These are phyloP conservation scores for Gymnoscopelus braueri DNA, from an alignment of 2,797 vertebrate species.

Conservation along the genomic window DNA sequence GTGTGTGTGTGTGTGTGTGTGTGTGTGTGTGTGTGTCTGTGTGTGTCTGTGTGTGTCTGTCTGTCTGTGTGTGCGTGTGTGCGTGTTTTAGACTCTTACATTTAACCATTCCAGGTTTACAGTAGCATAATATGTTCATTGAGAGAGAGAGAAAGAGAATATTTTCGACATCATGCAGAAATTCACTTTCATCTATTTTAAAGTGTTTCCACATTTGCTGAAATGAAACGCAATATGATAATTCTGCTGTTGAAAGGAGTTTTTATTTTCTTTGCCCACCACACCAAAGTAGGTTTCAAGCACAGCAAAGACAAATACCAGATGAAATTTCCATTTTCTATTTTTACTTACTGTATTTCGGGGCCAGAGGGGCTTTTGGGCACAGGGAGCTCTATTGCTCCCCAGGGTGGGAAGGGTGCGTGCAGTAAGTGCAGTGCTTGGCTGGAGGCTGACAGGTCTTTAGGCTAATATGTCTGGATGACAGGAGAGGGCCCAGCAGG, in stretches of 20 bases:
- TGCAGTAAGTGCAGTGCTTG: constrained; percentile 8
- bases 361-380: neutral
- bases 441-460: constrained; percentile 39
- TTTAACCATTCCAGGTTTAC: constrained; percentile 19
- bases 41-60: neutral
- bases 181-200: constrained; percentile 28
- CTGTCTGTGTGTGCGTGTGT: neutral
- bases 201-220: constrained; percentile 7
- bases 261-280: neutral
- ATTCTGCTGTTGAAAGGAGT: constrained; percentile 8
- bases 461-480: neutral
- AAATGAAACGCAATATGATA: constrained; percentile 15
- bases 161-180: constrained; percentile 21
- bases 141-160: constrained; percentile 1
- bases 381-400: neutral
- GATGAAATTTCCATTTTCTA: constrained; percentile 16
- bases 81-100: constrained; percentile 8
- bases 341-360: neutral
- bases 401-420: neutral
- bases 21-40: neutral
- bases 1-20: too few relatives aligned
- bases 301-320: constrained; percentile 9
- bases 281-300: neutral
- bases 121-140: constrained; percentile 8
- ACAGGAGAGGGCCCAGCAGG: constrained; percentile 36